Evolutionary conservation across 2,113 vertebrate species (phyloP).

Genomic region (Theristicus caerulescens): DNA sequence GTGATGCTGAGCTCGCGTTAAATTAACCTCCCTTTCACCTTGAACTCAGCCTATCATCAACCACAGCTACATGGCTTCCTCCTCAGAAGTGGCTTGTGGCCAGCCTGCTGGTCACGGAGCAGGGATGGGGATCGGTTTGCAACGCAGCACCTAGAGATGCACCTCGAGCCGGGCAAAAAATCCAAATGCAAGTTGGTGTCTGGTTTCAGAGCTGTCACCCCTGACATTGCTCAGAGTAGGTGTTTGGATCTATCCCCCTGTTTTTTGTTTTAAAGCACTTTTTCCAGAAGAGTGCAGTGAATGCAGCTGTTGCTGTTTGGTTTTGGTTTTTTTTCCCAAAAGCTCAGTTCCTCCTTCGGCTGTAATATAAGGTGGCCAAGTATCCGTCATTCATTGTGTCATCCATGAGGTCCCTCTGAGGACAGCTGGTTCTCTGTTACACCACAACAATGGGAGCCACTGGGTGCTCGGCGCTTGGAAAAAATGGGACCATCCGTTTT

Average conservation of each 20-base stretch:
- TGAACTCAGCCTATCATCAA: background rate
- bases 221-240: background rate
- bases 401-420: background rate
- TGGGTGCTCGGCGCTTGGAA: background rate
- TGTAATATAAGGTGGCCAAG: background rate
- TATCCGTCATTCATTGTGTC: background rate
- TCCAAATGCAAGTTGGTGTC: background rate
- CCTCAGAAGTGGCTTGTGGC: background rate
- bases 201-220: background rate
- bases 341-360: background rate
- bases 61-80: background rate
- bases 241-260: background rate
- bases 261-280: background rate
- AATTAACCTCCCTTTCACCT: background rate
- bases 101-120: accelerated
- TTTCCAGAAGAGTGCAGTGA: background rate
- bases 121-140: background rate
- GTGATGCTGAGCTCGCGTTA: accelerated
- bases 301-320: background rate
- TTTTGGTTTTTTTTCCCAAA: background rate
- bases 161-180: accelerated
- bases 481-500: background rate
- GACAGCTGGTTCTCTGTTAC: constrained; percentile 37
- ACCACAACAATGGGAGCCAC: constrained; percentile 22
- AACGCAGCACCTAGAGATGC: background rate